Base-by-base conservation (phyloP, 2,888 invertebrate genomes). In the Thereva unica region DNA sequence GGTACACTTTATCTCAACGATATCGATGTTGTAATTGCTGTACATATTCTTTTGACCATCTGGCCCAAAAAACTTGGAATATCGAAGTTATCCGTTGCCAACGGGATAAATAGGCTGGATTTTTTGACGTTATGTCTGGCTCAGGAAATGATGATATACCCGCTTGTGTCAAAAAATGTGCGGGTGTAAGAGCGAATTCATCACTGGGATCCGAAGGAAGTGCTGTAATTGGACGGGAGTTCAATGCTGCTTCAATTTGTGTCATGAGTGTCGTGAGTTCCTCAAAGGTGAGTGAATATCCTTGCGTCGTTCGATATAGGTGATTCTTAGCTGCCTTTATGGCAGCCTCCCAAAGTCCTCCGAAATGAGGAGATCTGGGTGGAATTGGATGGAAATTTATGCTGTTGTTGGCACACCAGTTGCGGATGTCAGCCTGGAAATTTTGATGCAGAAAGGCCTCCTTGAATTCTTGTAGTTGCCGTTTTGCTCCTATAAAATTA, bases 1-100 rank as follows among this genome's bases (percentile, higher is more conserved):
- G 50, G 0, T 9, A 35, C 6, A 12, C 23, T 9, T 10, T 41
- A 1, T 38, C 40, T 50, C 50, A 61, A 10, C 50, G 49, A 34
- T 50, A 41, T 41, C 61, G 38, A 23, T 7, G 12, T 23, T 61
- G 50, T 5, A 59, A 45, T n/a, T 9, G 8, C 4, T 7, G 4
- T 0, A 61, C 3, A 40, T 49, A 61, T 49, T 61, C 59, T 23
- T 44, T 49, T 5, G 59, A 49, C 59, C 61, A 61, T 2, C 50
- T 10, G 12, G 40, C 40, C 61, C 61, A 61, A 8, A 61, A 61
- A 61, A 50, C 34, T 6, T 52, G 50, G 6, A 50, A 41, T 10
- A 50, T 5, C 37, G 37, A 23, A 5, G 50, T 40, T 9, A 61
- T 50, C 9, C 23, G 42, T 8, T 50, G 37, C 61, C 50, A 61